These are phyloP conservation scores for Pangasius sanitwongsei DNA, from an alignment of 2,797 vertebrate species.

Conservation along the genomic window DNA sequence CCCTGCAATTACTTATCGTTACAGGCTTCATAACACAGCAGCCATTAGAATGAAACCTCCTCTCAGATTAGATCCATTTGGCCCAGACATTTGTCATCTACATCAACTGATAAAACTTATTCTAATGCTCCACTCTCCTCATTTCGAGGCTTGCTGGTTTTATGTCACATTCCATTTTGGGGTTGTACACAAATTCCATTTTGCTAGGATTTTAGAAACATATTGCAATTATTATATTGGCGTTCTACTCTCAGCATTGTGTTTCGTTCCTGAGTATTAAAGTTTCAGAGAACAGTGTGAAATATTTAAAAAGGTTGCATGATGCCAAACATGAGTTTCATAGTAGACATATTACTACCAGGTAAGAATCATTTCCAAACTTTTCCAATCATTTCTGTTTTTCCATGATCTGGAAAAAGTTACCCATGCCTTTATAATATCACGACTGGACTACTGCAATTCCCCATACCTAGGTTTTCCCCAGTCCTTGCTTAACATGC, in stretches of 20 bases:
- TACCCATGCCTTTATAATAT: too few species aligned
- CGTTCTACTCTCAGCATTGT: background rate
- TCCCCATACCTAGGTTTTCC: too few species aligned
- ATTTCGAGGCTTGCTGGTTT: background rate
- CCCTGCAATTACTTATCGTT: slow-evolving; percentile 70
- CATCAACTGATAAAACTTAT: background rate
- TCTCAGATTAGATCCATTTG: slow-evolving; percentile 32
- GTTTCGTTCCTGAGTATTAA: background rate
- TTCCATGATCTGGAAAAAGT: too few species aligned
- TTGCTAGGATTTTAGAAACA: background rate
- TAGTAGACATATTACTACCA: background rate
- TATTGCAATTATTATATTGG: background rate
- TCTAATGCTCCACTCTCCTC: background rate
- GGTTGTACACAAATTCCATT: background rate
- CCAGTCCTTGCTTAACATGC: too few species aligned
- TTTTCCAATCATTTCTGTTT: too few species aligned
- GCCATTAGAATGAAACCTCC: slow-evolving; percentile 56
- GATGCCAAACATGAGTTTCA: background rate
- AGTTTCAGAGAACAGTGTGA: background rate
- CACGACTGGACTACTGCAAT: too few species aligned
- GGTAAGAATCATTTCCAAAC: too few species aligned
- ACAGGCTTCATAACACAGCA: slow-evolving; percentile 61
- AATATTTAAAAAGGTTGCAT: background rate
- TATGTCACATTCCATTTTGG: background rate
- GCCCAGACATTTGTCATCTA: background rate